These are phyloP conservation scores for Grantiella picta DNA, from an alignment of 2,113 vertebrate genomes.

Conservation along the genomic window DNA sequence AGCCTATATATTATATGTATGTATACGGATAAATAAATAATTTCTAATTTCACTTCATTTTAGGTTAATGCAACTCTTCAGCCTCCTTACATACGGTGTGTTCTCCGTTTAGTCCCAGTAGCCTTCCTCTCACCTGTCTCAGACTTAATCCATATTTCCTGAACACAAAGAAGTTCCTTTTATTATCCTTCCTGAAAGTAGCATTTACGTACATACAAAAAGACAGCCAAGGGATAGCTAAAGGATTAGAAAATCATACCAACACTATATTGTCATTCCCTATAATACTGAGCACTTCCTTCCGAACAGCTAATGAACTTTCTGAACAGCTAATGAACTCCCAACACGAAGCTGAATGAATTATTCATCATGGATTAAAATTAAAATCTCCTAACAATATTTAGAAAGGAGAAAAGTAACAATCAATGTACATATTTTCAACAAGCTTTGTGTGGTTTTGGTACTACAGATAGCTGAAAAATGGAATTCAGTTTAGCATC, in stretches of 20 bases:
- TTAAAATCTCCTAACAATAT: not conserved
- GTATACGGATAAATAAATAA: not conserved
- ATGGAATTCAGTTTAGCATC: not conserved
- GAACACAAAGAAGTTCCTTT: not conserved
- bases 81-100: not conserved
- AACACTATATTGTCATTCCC: not conserved
- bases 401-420: not conserved
- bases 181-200: not conserved
- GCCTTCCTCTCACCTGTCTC: not conserved
- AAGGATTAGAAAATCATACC: not conserved
- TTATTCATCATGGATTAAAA: not conserved
- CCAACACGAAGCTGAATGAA: not conserved
- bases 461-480: not conserved
- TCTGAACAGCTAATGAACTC: not conserved
- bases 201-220: not conserved
- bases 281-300: not conserved
- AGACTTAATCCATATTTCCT: not conserved
- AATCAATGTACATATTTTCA: not conserved
- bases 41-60: not conserved
- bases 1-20: not conserved
- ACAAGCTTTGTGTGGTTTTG: not conserved
- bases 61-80: not conserved
- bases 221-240: not conserved
- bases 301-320: not conserved
- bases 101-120: not conserved